Evolutionary conservation across 1,140 invertebrate genomes (phyloP), one percentile per base, ranked within the genome.

Genomic region (Eriosoma lanigerum): DNA sequence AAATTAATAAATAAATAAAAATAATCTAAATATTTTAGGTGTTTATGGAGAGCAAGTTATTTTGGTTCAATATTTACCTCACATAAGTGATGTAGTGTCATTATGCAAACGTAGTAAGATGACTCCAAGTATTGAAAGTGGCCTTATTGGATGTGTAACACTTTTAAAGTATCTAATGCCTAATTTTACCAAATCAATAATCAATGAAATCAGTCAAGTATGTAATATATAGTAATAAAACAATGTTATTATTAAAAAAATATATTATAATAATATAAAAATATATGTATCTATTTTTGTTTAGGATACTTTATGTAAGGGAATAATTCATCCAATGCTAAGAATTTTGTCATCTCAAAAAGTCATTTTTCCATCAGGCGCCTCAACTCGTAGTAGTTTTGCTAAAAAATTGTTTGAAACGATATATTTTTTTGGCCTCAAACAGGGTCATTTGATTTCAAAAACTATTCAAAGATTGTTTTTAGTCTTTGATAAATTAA

Each of bases 1-100:
- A n/a, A n/a, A n/a, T n/a, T n/a, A n/a, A n/a, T 81, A 76, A 21
- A 24, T 12, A 0, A n/a, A n/a, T 29, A 50, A 50, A 72, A 72
- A 26, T 48, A 29, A 32, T 72, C 10, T 50, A 21, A n/a, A 26
- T 12, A 80, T 87, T 87, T 58, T 84, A 93, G 91, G 90, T 82
- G 87, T 98, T 82, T 98, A 97, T 86, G 96, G 96, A 62, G 95
- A 98, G 85, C 93, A 97, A 84, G 91, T 98, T 64, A 93, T 99
- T 82, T 88, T 98, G 50, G 87, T 96, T 50, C 97, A 99, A 87
- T 99, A 98, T 86, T 89, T 99, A 73, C 94, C 95, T 1, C 95
- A 97, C 85, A 93, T 96, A 85, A 91, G 91, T 17, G 96, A 98
- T 84, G 84, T 94, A 21, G 90, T 94, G 73, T 89, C 89, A 8